Evolutionary conservation across 2,888 invertebrate species (phyloP), one percentile per base, ranked within the genome.

Genomic region (Lingula anatina): DNA sequence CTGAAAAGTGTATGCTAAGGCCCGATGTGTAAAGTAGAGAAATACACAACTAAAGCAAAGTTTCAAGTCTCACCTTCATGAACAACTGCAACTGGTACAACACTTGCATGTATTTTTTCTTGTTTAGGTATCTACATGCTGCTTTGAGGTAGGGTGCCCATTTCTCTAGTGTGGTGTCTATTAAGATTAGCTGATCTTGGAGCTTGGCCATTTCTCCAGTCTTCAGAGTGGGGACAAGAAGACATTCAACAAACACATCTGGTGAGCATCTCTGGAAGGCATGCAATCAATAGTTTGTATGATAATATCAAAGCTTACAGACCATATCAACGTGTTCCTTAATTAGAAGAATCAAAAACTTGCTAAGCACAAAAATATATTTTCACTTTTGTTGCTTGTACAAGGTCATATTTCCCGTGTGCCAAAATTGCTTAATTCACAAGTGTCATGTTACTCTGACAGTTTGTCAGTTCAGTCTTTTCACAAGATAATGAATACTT

Each of bases 1-100:
- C n/a, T n/a, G n/a, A n/a, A n/a, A n/a, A n/a, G n/a, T n/a, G n/a
- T n/a, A n/a, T n/a, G n/a, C n/a, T n/a, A n/a, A n/a, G n/a, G n/a
- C n/a, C n/a, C n/a, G n/a, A n/a, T n/a, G n/a, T n/a, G n/a, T n/a
- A n/a, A n/a, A n/a, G n/a, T n/a, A n/a, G n/a, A n/a, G n/a, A n/a
- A n/a, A n/a, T n/a, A n/a, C n/a, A n/a, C n/a, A n/a, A n/a, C n/a
- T n/a, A n/a, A n/a, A n/a, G n/a, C n/a, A n/a, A n/a, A n/a, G n/a
- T n/a, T n/a, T n/a, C n/a, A n/a, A n/a, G n/a, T n/a, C n/a, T 28
- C 47, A 75, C 77, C 73, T 76, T 76, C 74, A 76, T 77, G 51
- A 75, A 76, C 20, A 76, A 55, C 55, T 78, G 78, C 28, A 76
- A 60, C 42, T 73, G 67, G 52, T 78, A 74, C 31, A 78, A 64